These are phyloP conservation scores for Dicaeum eximium DNA, from an alignment of 2,113 vertebrate species.

Conservation along the genomic window DNA sequence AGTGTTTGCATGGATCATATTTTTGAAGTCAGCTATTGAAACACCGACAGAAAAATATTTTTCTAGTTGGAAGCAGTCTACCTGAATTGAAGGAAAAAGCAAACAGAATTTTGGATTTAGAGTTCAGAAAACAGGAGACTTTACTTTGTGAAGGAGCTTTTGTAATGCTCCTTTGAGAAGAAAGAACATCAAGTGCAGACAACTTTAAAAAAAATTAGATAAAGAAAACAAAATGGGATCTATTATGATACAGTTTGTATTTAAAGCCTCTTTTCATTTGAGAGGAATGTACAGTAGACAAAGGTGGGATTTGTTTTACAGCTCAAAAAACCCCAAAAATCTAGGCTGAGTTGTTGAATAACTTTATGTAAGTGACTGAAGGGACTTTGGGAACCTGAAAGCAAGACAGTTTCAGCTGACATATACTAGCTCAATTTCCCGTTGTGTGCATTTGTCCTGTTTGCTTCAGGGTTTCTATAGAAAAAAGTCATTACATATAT, in stretches of 20 bases:
- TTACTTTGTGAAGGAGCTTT: background rate
- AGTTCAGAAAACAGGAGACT: background rate
- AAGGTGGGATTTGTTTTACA: background rate
- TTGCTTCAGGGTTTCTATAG: background rate
- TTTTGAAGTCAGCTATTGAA: conserved; percentile 15
- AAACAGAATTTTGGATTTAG: background rate
- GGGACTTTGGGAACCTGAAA: background rate
- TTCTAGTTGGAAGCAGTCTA: conserved; percentile 3
- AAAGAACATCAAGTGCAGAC: background rate
- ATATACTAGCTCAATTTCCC: background rate
- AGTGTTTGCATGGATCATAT: background rate
- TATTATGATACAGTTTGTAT: background rate
- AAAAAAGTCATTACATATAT: background rate
- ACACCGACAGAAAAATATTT: background rate
- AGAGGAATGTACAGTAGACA: background rate
- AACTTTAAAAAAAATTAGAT: background rate
- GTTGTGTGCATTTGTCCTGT: background rate
- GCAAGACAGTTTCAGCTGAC: background rate
- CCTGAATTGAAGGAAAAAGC: background rate
- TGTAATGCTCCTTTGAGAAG: background rate
- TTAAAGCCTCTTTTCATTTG: background rate
- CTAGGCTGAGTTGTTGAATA: background rate
- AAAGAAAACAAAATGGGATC: background rate
- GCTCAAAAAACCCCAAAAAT: background rate
- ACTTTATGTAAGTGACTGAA: background rate